Conservation (phyloP, 2,113 vertebrate species). For the Lanius ludovicianus region DNA sequence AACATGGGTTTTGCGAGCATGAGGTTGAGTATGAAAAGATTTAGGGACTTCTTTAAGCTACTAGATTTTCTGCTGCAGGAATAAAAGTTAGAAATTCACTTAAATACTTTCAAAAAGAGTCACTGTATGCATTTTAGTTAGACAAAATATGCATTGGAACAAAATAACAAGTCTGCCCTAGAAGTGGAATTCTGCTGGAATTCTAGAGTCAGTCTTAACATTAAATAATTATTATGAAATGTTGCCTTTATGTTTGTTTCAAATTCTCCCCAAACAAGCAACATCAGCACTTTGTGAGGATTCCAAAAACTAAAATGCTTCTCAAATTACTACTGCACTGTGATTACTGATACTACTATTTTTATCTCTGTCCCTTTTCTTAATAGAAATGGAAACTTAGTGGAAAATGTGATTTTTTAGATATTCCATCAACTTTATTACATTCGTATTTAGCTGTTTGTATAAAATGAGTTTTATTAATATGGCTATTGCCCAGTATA, state of each 20-base stretch:
- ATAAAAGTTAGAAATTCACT: neutral
- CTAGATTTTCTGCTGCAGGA: neutral
- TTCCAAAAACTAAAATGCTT: neutral
- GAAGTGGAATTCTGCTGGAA: neutral
- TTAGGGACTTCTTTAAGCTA: neutral
- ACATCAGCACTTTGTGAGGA: neutral
- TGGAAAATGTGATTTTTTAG: neutral
- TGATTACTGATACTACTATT: neutral
- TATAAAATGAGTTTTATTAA: neutral
- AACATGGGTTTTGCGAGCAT: fast-evolving
- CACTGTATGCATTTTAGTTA: neutral
- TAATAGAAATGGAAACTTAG: neutral
- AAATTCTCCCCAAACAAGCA: neutral
- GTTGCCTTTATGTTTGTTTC: neutral
- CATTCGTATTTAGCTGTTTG: neutral
- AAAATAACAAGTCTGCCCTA: neutral
- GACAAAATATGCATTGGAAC: neutral
- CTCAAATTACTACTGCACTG: neutral
- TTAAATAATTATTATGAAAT: neutral
- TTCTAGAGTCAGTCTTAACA: neutral
- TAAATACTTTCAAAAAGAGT: neutral
- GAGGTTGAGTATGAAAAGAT: neutral
- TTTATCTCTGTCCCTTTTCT: neutral
- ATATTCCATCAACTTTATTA: neutral
- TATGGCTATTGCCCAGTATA: neutral